Conservation (phyloP, 2,797 vertebrate species). For the Muraenolepis orangiensis region DNA sequence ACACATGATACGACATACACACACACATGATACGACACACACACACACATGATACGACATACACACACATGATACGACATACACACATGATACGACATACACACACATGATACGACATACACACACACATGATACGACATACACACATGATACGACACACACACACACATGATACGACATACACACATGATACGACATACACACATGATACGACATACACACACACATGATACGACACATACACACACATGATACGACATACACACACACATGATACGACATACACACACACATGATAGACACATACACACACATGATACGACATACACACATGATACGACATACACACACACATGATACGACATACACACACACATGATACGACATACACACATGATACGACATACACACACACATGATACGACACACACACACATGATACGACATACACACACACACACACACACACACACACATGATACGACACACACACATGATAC, state of each 20-base stretch:
- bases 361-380: background rate
- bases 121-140: conserved; percentile 12
- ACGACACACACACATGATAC: too few species aligned
- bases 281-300: conserved; percentile 16
- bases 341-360: conserved; percentile 5
- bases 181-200: background rate
- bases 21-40: too few species aligned
- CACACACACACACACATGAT: too few species aligned
- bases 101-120: conserved; percentile 23
- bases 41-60: too few species aligned
- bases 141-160: conserved; percentile 6
- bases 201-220: background rate
- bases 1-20: too few species aligned
- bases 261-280: conserved; percentile 23
- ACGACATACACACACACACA: too few species aligned
- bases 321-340: too few species aligned
- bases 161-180: background rate
- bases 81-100: conserved; percentile 46
- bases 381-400: conserved; percentile 4
- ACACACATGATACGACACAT: background rate
- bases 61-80: too few species aligned
- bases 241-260: background rate
- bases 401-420: too few species aligned
- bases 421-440: too few species aligned
- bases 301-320: background rate